phyloP scores from a whole-genome alignment of 2,888 invertebrate genomes.

The Patella ulyssiponensis region DNA sequence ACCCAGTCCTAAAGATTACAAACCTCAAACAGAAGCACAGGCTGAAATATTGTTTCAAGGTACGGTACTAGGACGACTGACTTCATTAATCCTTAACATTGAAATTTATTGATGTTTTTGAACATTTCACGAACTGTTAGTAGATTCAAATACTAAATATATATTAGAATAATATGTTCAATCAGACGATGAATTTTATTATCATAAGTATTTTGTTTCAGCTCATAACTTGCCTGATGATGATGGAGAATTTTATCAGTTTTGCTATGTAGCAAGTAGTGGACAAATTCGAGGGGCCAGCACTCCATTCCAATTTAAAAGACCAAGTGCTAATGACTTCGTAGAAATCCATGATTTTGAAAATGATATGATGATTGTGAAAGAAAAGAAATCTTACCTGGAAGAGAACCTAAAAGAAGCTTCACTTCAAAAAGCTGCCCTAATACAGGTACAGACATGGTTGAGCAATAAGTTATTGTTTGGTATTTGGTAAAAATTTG shows the following conservation, averaged over 20 bases:
- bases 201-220: conserved; percentile 40
- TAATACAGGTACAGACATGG: background rate
- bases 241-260: conserved; percentile 72
- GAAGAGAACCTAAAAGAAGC: conserved; percentile 61
- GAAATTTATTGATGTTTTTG: too few species aligned
- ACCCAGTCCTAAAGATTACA: conserved; percentile 50
- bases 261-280: conserved; percentile 67
- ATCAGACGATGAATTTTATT: background rate
- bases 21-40: conserved; percentile 51
- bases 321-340: conserved; percentile 63
- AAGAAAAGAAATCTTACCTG: conserved; percentile 60
- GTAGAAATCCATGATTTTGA: conserved; percentile 68
- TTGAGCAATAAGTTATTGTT: too few species aligned
- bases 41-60: conserved; percentile 59
- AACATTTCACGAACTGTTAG: too few species aligned
- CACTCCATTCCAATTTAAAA: conserved; percentile 71
- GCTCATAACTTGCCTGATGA: conserved; percentile 67
- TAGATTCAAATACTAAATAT: background rate
- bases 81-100: too few species aligned
- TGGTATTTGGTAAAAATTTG: too few species aligned
- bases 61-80: conserved; percentile 23
- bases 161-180: too few species aligned
- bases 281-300: conserved; percentile 69
- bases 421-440: background rate
- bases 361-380: conserved; percentile 67